phyloP scores from a whole-genome alignment of 1,140 invertebrate species.

The Planococcus citri region DNA sequence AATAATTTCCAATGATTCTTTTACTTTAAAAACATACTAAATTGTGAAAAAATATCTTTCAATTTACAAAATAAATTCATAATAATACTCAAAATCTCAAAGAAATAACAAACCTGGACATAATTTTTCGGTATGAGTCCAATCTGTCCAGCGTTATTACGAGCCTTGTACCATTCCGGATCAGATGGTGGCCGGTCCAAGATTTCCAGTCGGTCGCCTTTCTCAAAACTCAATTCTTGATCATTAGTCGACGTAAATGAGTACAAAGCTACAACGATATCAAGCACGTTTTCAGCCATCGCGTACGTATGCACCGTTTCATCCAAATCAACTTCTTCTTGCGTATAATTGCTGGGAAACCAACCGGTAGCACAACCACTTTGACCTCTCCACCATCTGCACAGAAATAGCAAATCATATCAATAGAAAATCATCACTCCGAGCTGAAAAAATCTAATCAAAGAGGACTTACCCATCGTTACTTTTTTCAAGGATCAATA shows the following conservation, averaged over 20 bases:
- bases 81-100: slow-evolving; percentile 6
- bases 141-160: slow-evolving; percentile 79
- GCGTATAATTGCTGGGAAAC: slow-evolving; percentile 98
- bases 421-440: background rate
- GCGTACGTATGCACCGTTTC: slow-evolving; percentile 79
- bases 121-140: slow-evolving; percentile 96
- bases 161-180: slow-evolving; percentile 93
- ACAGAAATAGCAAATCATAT: background rate
- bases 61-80: no score
- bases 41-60: background rate
- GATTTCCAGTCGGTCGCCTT: slow-evolving; percentile 88
- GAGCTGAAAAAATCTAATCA: background rate
- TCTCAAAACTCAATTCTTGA: slow-evolving; percentile 93
- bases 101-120: slow-evolving; percentile 45
- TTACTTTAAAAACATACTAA: background rate
- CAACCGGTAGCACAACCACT: slow-evolving; percentile 69
- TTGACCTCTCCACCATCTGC: slow-evolving; percentile 93
- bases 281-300: slow-evolving; percentile 82
- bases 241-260: slow-evolving; percentile 90
- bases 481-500: slow-evolving; percentile 94
- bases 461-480: slow-evolving; percentile 64
- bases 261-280: slow-evolving; percentile 89
- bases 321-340: slow-evolving; percentile 70
- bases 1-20: no score
- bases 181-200: slow-evolving; percentile 88